Conservation (phyloP, 92 coral and sea anemone genomes). For the Umimayanthus chanpuru region DNA sequence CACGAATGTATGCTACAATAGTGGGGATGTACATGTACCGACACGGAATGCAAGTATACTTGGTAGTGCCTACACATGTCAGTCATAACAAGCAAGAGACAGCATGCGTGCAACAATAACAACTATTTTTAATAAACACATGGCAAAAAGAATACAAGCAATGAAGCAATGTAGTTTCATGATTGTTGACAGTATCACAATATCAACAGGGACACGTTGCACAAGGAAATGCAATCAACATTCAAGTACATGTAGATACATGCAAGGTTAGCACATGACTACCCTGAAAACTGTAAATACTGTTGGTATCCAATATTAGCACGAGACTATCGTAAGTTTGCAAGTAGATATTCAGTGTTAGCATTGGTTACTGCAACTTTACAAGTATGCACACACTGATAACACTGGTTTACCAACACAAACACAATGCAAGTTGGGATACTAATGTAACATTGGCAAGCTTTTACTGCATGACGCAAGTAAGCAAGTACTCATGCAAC, state of each 20-base stretch:
- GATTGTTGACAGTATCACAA: neutral
- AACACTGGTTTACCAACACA: no score
- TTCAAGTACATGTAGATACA: no score
- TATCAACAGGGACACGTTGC: neutral
- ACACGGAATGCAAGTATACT: no score
- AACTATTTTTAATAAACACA: neutral
- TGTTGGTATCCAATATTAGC: neutral
- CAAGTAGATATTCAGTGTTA: neutral
- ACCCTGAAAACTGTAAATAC: no score
- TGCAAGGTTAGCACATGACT: no score
- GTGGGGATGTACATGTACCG: neutral
- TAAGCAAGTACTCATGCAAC: no score
- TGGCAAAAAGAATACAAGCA: neutral
- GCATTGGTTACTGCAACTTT: neutral
- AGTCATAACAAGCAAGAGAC: neutral
- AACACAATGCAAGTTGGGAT: no score
- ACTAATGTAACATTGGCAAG: no score
- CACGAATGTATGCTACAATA: neutral
- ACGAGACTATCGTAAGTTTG: neutral
- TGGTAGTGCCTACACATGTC: neutral
- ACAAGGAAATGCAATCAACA: no score
- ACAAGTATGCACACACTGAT: no score
- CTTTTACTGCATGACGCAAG: no score
- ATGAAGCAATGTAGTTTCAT: neutral
- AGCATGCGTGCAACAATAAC: neutral